phyloP scores from a whole-genome alignment of 2,113 vertebrate genomes.

The Alligator mississippiensis region DNA sequence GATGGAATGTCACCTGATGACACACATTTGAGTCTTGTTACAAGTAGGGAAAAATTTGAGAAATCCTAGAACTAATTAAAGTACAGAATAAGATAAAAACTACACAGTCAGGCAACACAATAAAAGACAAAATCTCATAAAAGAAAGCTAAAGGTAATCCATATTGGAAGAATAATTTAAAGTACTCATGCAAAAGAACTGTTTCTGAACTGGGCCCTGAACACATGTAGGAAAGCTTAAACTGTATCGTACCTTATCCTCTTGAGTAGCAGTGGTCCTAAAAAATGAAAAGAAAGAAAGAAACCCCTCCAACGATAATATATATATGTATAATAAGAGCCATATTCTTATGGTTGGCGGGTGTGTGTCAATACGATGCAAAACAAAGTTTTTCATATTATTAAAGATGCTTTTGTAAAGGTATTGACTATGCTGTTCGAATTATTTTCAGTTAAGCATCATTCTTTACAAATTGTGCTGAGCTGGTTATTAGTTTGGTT shows the following conservation, averaged over 20 bases:
- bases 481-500: neutral
- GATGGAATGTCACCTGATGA: neutral
- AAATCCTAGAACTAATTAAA: neutral
- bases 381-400: neutral
- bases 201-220: too few relatives aligned
- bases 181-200: too few relatives aligned
- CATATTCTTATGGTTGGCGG: neutral
- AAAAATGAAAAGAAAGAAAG: neutral
- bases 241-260: too few relatives aligned
- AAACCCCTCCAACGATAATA: fast-evolving
- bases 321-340: neutral
- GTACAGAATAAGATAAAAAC: neutral
- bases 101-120: neutral
- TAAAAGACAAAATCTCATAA: neutral
- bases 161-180: too few relatives aligned
- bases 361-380: neutral
- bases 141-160: fast-evolving
- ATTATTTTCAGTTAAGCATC: neutral
- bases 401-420: neutral
- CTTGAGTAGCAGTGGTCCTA: too few relatives aligned
- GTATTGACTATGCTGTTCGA: neutral
- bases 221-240: too few relatives aligned
- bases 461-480: neutral
- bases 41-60: neutral
- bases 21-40: neutral